Evolutionary conservation across 2,888 invertebrate species (phyloP).

Genomic region (Drosophila acutilabella): DNA sequence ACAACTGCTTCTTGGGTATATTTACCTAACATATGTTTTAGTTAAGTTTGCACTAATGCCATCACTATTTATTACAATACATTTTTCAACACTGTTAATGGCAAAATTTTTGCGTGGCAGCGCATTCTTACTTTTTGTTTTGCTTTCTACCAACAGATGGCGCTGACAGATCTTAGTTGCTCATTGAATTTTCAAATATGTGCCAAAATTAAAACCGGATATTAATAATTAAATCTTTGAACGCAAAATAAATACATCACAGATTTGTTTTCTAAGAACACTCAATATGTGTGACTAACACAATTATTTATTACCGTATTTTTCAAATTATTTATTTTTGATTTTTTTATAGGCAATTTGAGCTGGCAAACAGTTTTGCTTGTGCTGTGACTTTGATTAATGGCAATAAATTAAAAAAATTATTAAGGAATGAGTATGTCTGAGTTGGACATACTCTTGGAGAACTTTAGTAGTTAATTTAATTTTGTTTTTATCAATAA

Average conservation of each 20-base stretch:
- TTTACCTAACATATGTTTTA: neutral
- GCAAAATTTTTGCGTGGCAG: neutral
- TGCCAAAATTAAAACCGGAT: conserved; percentile 25
- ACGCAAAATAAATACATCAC: neutral
- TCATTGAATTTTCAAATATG: conserved; percentile 10
- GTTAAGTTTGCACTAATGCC: neutral
- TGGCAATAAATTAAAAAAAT: neutral
- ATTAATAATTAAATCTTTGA: conserved; percentile 20
- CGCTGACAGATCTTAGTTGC: conserved; percentile 26
- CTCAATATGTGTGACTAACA: conserved; percentile 18
- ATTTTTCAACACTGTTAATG: neutral
- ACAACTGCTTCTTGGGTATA: neutral
- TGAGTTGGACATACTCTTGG: neutral
- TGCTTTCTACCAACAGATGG: conserved; percentile 19
- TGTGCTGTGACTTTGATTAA: neutral
- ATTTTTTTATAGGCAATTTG: conserved; percentile 13
- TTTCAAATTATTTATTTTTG: conserved; percentile 9
- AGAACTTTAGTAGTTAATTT: conserved; percentile 8
- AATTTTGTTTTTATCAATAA: conserved; percentile 32
- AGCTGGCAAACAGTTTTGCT: neutral
- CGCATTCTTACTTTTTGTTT: neutral
- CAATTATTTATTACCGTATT: conserved; percentile 3
- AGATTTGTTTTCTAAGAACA: conserved; percentile 25
- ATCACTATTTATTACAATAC: no score
- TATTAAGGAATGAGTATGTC: neutral